These are phyloP conservation scores for Ennomos quercinarius DNA, from an alignment of 2,888 invertebrate genomes.

Conservation along the genomic window DNA sequence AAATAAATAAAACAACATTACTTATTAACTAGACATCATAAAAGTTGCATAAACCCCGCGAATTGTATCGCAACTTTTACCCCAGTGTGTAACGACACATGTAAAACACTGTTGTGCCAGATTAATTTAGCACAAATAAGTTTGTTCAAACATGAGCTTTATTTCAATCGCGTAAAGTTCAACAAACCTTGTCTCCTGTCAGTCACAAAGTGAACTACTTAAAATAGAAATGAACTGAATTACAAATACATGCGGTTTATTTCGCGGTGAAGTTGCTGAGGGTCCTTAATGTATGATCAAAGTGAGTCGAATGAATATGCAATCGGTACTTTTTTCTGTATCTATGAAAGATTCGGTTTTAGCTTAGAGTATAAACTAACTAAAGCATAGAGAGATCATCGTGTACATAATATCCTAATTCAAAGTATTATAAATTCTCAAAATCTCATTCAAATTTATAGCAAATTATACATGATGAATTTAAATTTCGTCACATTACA, in stretches of 20 bases:
- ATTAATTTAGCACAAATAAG: conserved; percentile 17
- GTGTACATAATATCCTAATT: too few species aligned
- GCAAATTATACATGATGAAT: too few species aligned
- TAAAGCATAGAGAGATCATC: too few species aligned
- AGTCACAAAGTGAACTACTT: too few species aligned
- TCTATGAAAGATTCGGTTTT: too few species aligned
- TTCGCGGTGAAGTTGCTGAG: not conserved
- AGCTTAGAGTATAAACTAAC: too few species aligned
- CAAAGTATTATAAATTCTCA: too few species aligned
- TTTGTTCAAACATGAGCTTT: conserved; percentile 18
- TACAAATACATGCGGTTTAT: not conserved
- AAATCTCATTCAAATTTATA: too few species aligned
- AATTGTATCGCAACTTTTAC: not conserved
- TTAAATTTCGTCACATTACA: too few species aligned
- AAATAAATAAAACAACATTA: too few species aligned
- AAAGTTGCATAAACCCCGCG: not conserved
- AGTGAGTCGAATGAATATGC: conserved; percentile 20
- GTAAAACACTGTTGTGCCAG: conserved; percentile 9
- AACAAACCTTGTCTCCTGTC: not conserved
- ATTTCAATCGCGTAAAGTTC: conserved; percentile 18
- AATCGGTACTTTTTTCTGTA: not conserved
- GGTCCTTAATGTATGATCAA: not conserved
- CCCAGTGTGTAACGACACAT: not conserved
- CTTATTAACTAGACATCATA: too few species aligned
- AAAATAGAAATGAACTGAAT: not conserved